Conservation (phyloP, 2,797 vertebrate species). For the Lophotriccus pileatus region DNA sequence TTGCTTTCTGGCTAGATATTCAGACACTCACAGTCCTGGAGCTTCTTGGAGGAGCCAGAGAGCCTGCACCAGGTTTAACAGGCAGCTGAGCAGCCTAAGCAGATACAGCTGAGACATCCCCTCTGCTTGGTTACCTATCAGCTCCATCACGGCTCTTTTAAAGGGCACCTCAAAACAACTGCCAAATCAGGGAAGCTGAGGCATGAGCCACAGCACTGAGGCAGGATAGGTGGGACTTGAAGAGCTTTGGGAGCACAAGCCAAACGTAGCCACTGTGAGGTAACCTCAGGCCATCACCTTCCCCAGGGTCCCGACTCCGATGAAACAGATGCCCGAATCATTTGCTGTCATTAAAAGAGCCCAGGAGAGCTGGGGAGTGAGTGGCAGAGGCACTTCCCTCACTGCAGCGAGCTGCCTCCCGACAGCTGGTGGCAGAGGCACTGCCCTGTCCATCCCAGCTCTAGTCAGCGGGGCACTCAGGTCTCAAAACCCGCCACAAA, state of each 20-base stretch:
- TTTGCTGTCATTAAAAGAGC: not conserved
- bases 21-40: not conserved
- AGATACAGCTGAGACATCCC: fast-evolving
- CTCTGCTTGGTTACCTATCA: not conserved
- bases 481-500: not conserved
- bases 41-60: not conserved
- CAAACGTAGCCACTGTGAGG: not conserved
- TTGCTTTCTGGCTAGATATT: not conserved
- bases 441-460: not conserved
- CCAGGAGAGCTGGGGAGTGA: fast-evolving
- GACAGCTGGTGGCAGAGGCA: not conserved
- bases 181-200: not conserved
- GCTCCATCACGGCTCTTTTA: not conserved
- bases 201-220: not conserved
- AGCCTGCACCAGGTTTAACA: not conserved
- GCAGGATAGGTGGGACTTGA: not conserved
- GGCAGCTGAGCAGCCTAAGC: not conserved
- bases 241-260: not conserved
- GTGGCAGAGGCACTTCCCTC: not conserved
- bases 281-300: not conserved
- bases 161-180: not conserved
- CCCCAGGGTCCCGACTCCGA: not conserved
- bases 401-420: not conserved
- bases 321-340: not conserved
- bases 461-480: not conserved